Evolutionary conservation across 2,797 vertebrate species (phyloP).

Genomic region (Chaetophractus vellerosus): DNA sequence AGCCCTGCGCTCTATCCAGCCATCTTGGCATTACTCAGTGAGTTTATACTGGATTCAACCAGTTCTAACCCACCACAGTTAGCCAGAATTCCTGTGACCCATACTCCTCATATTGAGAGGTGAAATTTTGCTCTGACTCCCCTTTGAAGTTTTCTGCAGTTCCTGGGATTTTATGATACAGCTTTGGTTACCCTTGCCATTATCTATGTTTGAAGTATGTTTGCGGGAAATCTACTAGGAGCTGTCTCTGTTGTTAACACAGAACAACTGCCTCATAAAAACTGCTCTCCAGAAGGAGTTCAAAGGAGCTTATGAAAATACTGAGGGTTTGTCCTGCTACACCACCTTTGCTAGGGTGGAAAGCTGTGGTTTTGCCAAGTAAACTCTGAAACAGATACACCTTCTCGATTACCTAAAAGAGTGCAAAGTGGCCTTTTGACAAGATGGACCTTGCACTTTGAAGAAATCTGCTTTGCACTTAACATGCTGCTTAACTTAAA

Average conservation of each 20-base stretch:
- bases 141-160: constrained; percentile 78
- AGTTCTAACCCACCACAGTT: neutral
- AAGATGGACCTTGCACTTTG: neutral
- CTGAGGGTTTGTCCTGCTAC: neutral
- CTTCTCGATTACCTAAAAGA: neutral
- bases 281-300: constrained; percentile 71
- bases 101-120: constrained; percentile 1
- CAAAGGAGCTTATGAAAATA: constrained; percentile 77
- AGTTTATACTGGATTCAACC: neutral
- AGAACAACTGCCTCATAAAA: constrained; percentile 81
- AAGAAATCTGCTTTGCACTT: neutral
- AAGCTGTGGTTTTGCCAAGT: constrained; percentile 32
- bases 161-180: constrained; percentile 73
- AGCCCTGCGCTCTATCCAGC: neutral
- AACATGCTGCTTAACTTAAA: neutral
- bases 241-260: constrained; percentile 75
- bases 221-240: constrained; percentile 72
- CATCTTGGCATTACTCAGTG: neutral
- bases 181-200: constrained; percentile 71
- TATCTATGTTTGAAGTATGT: constrained; percentile 79
- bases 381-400: neutral
- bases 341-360: constrained; percentile 10
- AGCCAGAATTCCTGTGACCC: constrained; percentile 13
- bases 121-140: constrained; percentile 8
- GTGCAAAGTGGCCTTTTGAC: neutral